Evolutionary conservation across 2,113 vertebrate genomes (phyloP).

Genomic region (Periophthalmodon schlosseri): DNA sequence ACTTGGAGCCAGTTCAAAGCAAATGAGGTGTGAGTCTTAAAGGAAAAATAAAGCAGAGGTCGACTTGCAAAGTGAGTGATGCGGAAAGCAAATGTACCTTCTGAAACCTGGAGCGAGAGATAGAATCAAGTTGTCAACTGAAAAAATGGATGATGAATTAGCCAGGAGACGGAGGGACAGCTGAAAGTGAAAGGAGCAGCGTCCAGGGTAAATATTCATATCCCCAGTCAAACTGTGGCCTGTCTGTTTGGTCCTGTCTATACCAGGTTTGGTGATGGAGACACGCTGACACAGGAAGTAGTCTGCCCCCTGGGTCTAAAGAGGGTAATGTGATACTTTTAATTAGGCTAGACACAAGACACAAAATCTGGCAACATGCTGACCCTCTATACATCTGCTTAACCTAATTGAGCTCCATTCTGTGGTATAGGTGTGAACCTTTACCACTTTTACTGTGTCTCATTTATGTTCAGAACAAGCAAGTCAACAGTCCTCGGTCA

Average conservation of each 20-base stretch:
- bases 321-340: conserved; percentile 56
- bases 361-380: conserved; percentile 28
- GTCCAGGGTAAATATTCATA: conserved; percentile 38
- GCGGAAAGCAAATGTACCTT: conserved; percentile 21
- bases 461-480: neutral
- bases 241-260: conserved; percentile 67
- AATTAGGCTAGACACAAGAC: conserved; percentile 33
- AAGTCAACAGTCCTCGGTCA: neutral
- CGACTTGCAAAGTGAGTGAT: conserved; percentile 17
- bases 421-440: neutral
- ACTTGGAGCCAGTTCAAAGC: conserved; percentile 51
- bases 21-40: conserved; percentile 52
- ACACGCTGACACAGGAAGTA: conserved; percentile 61
- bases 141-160: conserved; percentile 16
- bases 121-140: conserved; percentile 20
- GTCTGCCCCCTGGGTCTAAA: conserved; percentile 47
- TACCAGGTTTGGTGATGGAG: conserved; percentile 30
- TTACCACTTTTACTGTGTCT: neutral
- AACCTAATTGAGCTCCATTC: conserved; percentile 5
- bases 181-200: conserved; percentile 8
- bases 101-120: conserved; percentile 7
- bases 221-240: conserved; percentile 35
- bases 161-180: conserved; percentile 8
- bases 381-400: conserved; percentile 4
- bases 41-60: conserved; percentile 37